Percentiles rank a stretch among this genome's conserved stretches.
phyloP scores from a whole-genome alignment of 2,888 invertebrate species.

The Philopedon plagiatum region DNA sequence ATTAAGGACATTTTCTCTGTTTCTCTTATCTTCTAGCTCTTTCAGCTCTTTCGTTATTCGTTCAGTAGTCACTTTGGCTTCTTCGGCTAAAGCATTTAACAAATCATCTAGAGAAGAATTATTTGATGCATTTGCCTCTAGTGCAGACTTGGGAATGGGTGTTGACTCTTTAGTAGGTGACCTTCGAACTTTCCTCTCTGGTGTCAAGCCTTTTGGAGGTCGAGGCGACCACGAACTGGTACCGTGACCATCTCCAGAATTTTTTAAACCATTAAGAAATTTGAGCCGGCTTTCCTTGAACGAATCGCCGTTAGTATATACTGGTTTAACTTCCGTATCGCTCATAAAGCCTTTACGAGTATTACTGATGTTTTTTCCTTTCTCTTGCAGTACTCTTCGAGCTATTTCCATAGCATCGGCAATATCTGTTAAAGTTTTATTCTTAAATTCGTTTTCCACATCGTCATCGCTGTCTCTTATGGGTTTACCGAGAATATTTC shows the following conservation, averaged over 20 bases:
- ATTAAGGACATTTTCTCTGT: slow-evolving; percentile 61
- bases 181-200: slow-evolving; percentile 56
- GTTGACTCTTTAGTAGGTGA: slow-evolving; percentile 60
- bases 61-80: slow-evolving; percentile 83
- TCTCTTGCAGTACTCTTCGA: slow-evolving; percentile 66
- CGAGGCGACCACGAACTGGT: slow-evolving; percentile 58
- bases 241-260: slow-evolving; percentile 49
- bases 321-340: slow-evolving; percentile 63
- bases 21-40: slow-evolving; percentile 59
- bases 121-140: slow-evolving; percentile 53
- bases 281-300: slow-evolving; percentile 64
- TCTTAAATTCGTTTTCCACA: slow-evolving; percentile 58
- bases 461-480: slow-evolving; percentile 52
- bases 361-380: slow-evolving; percentile 64
- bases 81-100: slow-evolving; percentile 80
- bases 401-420: slow-evolving; percentile 69
- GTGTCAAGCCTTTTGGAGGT: slow-evolving; percentile 61
- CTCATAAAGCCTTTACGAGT: slow-evolving; percentile 66
- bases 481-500: slow-evolving; percentile 80
- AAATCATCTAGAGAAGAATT: slow-evolving; percentile 76
- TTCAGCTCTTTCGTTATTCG: slow-evolving; percentile 75
- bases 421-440: slow-evolving; percentile 65
- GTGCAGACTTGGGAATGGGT: slow-evolving; percentile 57
- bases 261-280: slow-evolving; percentile 63
- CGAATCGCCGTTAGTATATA: slow-evolving; percentile 60